Conservation (phyloP, 1,140 invertebrate genomes). For the Pseudomyrmex dendroicus region DNA sequence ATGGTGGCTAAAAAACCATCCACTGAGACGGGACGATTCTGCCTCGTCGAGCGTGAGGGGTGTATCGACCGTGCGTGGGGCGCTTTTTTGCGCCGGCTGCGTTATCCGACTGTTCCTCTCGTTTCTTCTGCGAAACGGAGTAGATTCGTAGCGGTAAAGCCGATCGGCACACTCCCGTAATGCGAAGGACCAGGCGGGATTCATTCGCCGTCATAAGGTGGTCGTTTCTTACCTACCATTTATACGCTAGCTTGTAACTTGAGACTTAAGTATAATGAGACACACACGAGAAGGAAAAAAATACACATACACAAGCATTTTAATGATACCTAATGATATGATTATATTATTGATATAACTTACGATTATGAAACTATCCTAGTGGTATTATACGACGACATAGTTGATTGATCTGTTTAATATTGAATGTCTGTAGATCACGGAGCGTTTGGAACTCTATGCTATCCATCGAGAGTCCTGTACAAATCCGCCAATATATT, state of each 20-base stretch:
- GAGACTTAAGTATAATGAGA: conserved; percentile 79
- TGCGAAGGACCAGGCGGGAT: conserved; percentile 53
- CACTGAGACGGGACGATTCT: conserved; percentile 82
- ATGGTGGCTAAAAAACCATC: conserved; percentile 84
- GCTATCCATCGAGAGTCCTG: conserved; percentile 80
- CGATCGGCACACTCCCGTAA: conserved; percentile 63
- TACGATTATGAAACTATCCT: conserved; percentile 84
- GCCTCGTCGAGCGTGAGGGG: conserved; percentile 71
- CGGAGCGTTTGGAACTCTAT: conserved; percentile 86
- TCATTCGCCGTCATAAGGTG: conserved; percentile 72
- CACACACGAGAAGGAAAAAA: conserved; percentile 52
- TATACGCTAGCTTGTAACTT: conserved; percentile 84
- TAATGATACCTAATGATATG: conserved; percentile 84
- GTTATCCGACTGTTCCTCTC: conserved; percentile 34
- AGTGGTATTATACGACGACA: conserved; percentile 84
- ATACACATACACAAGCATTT: conserved; percentile 78
- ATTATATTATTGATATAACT: conserved; percentile 86
- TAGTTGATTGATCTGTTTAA: conserved; percentile 86
- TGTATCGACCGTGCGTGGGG: conserved; percentile 67
- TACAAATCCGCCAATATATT: conserved; percentile 42
- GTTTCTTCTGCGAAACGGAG: conserved; percentile 50
- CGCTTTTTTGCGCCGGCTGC: conserved; percentile 49
- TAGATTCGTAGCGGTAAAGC: conserved; percentile 46
- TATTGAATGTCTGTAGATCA: conserved; percentile 86
- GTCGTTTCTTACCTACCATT: conserved; percentile 86